Base-by-base conservation (phyloP, 2,113 vertebrate species). In the Malurus alboscapulatus region DNA sequence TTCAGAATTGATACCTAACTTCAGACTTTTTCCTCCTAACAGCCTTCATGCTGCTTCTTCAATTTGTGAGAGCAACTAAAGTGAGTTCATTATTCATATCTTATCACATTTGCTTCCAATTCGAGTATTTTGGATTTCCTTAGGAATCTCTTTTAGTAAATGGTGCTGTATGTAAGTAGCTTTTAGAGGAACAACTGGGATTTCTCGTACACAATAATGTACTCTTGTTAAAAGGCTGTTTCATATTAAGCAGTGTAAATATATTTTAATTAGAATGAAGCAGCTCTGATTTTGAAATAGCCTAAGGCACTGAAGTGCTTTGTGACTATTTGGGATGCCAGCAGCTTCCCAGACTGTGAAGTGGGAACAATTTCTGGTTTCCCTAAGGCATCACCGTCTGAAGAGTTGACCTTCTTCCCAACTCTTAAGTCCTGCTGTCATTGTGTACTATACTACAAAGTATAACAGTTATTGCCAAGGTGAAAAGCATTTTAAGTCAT, bases 241-340 rank as follows among this genome's bases (percentile, higher is more conserved):
- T 94, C 90, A 91, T 93, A 88, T 91, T 92, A 95, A 95, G 24
- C 18, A 62, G 4, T 51, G 27, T 76, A 90, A 63, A 90, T 77
- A 66, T 72, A 89, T 81, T 91, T 88, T 93, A 84, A 87, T 93
- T 79, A 78, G 42, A 91, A 91, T 45, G 54, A 89, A 92, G 27
- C 21, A 79, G 15, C 21, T 87, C 22, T 94, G 48, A 47, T 58
- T 93, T 93, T 59, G 69, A 91, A 92, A 91, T 66, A 89, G 83
- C 85, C 88, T 95, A 57, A 95, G 93, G 96, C 95, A 80, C 8
- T 88, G 38, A 92, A 92, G 36, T 75, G 47, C 29, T 86, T 89
- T 91, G 63, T 80, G 88, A 84, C 44, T 90, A 32, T 78, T 84
- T 94, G 62, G 21, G 32, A 88, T 87, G 51, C 4, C 2, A 51